phyloP scores from a whole-genome alignment of 2,888 invertebrate genomes.

The Sarcophaga variegata region DNA sequence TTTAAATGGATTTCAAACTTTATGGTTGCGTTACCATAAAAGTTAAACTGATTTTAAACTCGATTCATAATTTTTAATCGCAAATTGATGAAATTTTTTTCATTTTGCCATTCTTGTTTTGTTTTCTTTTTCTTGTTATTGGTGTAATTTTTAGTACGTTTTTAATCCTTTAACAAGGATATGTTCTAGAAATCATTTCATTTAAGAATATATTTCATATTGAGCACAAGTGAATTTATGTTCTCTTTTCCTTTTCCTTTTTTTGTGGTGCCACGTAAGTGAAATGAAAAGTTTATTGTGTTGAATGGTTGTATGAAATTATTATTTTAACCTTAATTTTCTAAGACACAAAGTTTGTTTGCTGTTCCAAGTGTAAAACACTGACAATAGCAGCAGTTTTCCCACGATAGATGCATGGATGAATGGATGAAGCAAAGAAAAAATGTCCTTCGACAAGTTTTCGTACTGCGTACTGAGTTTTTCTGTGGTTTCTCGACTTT shows the following conservation, averaged over 20 bases:
- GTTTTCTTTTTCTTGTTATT: not conserved
- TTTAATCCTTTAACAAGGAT: slow-evolving; percentile 33
- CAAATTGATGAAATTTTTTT: slow-evolving; percentile 48
- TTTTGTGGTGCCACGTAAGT: not conserved
- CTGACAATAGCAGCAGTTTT: slow-evolving; percentile 48
- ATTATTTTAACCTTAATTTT: slow-evolving; percentile 62
- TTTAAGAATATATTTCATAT: slow-evolving; percentile 10
- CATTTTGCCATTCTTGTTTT: not conserved
- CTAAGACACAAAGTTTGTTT: slow-evolving; percentile 48
- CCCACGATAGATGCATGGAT: slow-evolving; percentile 30
- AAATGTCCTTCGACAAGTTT: slow-evolving; percentile 54
- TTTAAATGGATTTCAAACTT: slow-evolving; percentile 20
- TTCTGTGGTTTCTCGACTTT: not conserved
- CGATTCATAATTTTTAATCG: slow-evolving; percentile 52
- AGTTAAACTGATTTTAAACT: slow-evolving; percentile 8
- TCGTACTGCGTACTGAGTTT: slow-evolving; percentile 14
- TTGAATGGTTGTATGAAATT: not conserved
- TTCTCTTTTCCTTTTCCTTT: not conserved
- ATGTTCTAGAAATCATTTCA: slow-evolving; percentile 19
- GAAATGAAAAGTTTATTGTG: slow-evolving; percentile 41
- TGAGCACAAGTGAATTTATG: not conserved
- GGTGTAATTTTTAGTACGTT: not conserved
- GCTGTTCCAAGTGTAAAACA: slow-evolving; percentile 46
- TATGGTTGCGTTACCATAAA: not conserved
- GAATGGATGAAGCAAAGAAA: not conserved